phyloP scores from a whole-genome alignment of 2,113 vertebrate genomes.

The Solea solea region DNA sequence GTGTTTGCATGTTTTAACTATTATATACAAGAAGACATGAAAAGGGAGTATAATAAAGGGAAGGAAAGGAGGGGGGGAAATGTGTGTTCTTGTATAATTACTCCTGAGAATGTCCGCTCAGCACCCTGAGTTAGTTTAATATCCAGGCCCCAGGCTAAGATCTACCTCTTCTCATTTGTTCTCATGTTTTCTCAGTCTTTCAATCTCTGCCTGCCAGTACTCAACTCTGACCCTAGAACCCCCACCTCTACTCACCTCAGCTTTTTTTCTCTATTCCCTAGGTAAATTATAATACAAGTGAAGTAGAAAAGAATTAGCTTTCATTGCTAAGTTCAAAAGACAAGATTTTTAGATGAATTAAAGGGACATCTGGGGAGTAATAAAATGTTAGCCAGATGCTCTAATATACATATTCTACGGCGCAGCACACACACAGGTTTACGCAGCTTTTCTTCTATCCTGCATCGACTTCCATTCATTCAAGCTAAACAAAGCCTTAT shows the following conservation, averaged over 20 bases:
- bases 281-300: slow-evolving; percentile 36
- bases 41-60: background rate
- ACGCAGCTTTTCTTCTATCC: no score
- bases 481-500: no score
- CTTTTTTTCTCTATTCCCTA: slow-evolving; percentile 29
- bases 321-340: slow-evolving; percentile 54
- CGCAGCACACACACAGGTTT: background rate
- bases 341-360: slow-evolving; percentile 40
- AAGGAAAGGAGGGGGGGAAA: background rate
- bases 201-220: slow-evolving; percentile 47
- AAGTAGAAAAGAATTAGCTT: slow-evolving; percentile 56
- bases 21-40: background rate
- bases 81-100: slow-evolving; percentile 52
- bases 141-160: slow-evolving; percentile 50
- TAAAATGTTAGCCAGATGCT: slow-evolving; percentile 13
- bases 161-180: slow-evolving; percentile 40
- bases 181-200: slow-evolving; percentile 47
- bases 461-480: no score
- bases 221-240: slow-evolving; percentile 5
- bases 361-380: slow-evolving; percentile 11
- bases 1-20: background rate
- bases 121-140: slow-evolving; percentile 48
- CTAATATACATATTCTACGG: background rate
- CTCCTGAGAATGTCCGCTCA: slow-evolving; percentile 39
- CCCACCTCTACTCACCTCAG: slow-evolving; percentile 7